phyloP scores from a whole-genome alignment of 2,888 invertebrate species.

The Eubasilissa splendida region DNA sequence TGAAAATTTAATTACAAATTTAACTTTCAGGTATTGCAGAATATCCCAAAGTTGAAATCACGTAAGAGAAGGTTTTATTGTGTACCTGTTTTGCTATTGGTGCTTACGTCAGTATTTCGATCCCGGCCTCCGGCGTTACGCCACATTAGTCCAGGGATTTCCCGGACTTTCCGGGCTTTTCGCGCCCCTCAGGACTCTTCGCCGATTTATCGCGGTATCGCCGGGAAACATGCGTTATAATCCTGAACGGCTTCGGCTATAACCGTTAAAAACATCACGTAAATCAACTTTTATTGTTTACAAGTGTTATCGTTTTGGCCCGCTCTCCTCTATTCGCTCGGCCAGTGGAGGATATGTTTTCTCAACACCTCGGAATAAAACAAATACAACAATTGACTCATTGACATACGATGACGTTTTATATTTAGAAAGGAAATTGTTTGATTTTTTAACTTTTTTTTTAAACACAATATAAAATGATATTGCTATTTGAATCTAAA shows the following conservation, averaged over 20 bases:
- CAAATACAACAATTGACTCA: slow-evolving; percentile 19
- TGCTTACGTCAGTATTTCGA: slow-evolving; percentile 27
- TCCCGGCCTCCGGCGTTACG: slow-evolving; percentile 25
- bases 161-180: slow-evolving; percentile 28
- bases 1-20: neutral
- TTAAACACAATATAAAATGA: too few species aligned
- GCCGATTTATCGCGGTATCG: slow-evolving; percentile 53
- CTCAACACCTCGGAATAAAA: slow-evolving; percentile 41
- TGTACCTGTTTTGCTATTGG: slow-evolving; percentile 36
- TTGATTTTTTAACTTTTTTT: too few species aligned
- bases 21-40: neutral
- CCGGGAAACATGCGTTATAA: slow-evolving; percentile 55
- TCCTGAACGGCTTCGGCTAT: slow-evolving; percentile 51
- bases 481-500: too few species aligned
- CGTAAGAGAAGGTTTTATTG: slow-evolving; percentile 37
- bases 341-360: slow-evolving; percentile 35
- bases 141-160: slow-evolving; percentile 37
- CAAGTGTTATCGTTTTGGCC: slow-evolving; percentile 56
- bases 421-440: neutral
- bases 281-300: slow-evolving; percentile 58
- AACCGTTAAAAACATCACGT: slow-evolving; percentile 56
- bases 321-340: slow-evolving; percentile 21
- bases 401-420: neutral
- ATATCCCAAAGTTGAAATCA: slow-evolving; percentile 10
- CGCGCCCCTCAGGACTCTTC: slow-evolving; percentile 24